phyloP scores from a whole-genome alignment of 2,113 vertebrate species.

The Chloropsis hardwickii region DNA sequence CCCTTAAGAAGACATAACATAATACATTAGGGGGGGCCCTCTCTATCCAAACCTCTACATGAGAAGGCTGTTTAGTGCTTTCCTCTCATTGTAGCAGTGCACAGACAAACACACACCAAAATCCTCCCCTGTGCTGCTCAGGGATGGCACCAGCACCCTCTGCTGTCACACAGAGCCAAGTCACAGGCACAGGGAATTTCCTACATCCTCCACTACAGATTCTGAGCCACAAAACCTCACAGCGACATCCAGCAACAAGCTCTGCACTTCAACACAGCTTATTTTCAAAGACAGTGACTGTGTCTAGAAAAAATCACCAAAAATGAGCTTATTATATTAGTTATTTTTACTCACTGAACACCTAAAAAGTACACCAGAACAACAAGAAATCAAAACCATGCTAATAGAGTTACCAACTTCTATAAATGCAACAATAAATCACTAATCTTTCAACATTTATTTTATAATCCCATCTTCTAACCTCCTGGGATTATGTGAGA shows the following conservation, averaged over 20 bases:
- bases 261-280: background rate
- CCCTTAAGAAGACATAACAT: background rate
- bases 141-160: conserved; percentile 49
- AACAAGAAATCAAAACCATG: background rate
- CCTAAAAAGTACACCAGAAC: background rate
- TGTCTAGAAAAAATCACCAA: background rate
- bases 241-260: background rate
- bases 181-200: background rate
- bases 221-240: background rate
- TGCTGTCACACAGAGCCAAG: conserved; percentile 9
- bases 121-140: background rate
- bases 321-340: background rate
- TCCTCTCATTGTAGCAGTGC: background rate
- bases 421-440: background rate
- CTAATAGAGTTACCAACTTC: background rate
- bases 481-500: background rate
- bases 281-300: background rate
- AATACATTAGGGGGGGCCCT: background rate
- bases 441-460: background rate
- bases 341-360: background rate
- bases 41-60: background rate
- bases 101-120: rapidly evolving
- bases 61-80: background rate
- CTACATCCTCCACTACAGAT: background rate
- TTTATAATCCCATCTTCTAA: background rate